These are phyloP conservation scores for Chauna torquata DNA, from an alignment of 2,113 vertebrate species.

Conservation along the genomic window DNA sequence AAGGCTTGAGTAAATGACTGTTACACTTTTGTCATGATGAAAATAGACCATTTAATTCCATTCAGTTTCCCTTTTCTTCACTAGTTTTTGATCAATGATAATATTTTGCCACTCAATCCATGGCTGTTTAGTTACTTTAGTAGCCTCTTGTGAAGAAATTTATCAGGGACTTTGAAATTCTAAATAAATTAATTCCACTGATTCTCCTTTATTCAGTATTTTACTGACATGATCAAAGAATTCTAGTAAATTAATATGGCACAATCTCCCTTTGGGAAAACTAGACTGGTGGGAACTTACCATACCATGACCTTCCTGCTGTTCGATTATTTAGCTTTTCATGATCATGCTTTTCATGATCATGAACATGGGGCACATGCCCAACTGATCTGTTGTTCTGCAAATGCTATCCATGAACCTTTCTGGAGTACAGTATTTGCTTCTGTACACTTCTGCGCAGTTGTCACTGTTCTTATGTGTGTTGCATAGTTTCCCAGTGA, in stretches of 20 bases:
- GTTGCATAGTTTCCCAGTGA: not conserved
- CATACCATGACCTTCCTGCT: not conserved
- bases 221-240: not conserved
- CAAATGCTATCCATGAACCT: not conserved
- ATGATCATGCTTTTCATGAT: not conserved
- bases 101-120: not conserved
- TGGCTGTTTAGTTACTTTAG: not conserved
- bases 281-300: not conserved
- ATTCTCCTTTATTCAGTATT: not conserved
- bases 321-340: constrained; percentile 8
- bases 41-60: not conserved
- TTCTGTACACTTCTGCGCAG: not conserved
- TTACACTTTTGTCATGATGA: not conserved
- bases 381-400: not conserved
- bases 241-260: not conserved
- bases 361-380: not conserved
- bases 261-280: not conserved
- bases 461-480: not conserved
- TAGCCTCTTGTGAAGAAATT: not conserved
- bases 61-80: not conserved
- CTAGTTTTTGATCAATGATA: not conserved
- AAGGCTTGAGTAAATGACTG: not conserved
- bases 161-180: not conserved
- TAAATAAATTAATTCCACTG: not conserved
- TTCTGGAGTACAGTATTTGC: not conserved